Percentiles rank a stretch among this genome's conserved stretches.
phyloP scores from a whole-genome alignment of 2,888 invertebrate genomes.

The Trichogramma evanescens region DNA sequence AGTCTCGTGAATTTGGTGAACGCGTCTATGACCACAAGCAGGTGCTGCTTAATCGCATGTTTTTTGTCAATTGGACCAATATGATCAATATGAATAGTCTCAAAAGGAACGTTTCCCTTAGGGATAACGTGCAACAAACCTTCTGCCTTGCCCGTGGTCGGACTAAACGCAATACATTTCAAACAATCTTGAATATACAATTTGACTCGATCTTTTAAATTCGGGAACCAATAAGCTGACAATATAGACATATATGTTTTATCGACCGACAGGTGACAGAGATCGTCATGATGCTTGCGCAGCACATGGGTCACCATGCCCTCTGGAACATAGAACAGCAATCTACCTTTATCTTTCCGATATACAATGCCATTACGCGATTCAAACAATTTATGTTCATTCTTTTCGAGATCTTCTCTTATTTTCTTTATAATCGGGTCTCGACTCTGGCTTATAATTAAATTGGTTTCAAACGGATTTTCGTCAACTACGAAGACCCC shows the following conservation, averaged over 20 bases:
- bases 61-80: conserved; percentile 22
- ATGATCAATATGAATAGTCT: conserved; percentile 32
- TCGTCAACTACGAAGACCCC: conserved; percentile 17
- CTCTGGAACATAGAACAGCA: conserved; percentile 21
- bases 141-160: conserved; percentile 26
- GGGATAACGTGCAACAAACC: conserved; percentile 29
- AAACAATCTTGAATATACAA: conserved; percentile 30
- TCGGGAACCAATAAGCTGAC: conserved; percentile 25
- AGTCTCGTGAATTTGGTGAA: conserved; percentile 18
- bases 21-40: conserved; percentile 15
- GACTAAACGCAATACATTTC: conserved; percentile 29
- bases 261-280: conserved; percentile 19
- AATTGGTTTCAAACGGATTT: conserved; percentile 21
- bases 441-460: conserved; percentile 20
- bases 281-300: conserved; percentile 17
- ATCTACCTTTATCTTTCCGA: conserved; percentile 15
- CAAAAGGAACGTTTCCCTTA: conserved; percentile 29
- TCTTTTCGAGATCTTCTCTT: conserved; percentile 16
- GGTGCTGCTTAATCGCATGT: conserved; percentile 11
- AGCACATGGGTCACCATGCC: conserved; percentile 21
- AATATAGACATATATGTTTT: conserved; percentile 19
- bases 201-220: conserved; percentile 23
- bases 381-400: conserved; percentile 22
- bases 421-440: conserved; percentile 19
- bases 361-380: conserved; percentile 25